phyloP scores from a whole-genome alignment of 2,888 invertebrate genomes.

The Leucophenga montana region DNA sequence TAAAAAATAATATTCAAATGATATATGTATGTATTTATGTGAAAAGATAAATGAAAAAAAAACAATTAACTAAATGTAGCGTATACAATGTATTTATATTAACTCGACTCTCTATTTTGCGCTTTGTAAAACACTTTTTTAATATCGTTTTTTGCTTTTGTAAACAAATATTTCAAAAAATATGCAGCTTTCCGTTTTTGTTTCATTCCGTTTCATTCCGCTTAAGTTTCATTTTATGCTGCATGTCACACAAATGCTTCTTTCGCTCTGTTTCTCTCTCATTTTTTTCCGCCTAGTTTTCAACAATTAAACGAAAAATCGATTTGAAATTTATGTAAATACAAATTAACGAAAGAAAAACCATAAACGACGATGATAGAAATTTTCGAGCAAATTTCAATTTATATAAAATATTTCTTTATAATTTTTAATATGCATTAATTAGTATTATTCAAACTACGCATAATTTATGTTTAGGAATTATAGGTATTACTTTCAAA shows the following conservation, averaged over 20 bases:
- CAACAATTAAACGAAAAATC: conserved; percentile 44
- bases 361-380: conserved; percentile 54
- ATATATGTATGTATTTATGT: conserved; percentile 38
- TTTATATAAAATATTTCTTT: conserved; percentile 19
- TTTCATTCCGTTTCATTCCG: background rate
- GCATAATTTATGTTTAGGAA: too few species aligned
- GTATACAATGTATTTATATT: background rate
- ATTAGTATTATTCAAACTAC: too few species aligned
- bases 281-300: background rate
- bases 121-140: conserved; percentile 14
- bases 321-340: conserved; percentile 26
- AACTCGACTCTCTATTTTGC: background rate
- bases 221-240: background rate
- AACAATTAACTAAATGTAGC: conserved; percentile 5
- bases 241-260: background rate
- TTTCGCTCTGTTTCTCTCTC: background rate
- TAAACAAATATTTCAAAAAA: too few species aligned
- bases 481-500: too few species aligned
- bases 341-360: conserved; percentile 9
- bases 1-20: conserved; percentile 23
- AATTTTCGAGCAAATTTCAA: conserved; percentile 51
- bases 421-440: too few species aligned
- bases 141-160: background rate
- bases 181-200: too few species aligned
- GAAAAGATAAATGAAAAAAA: too few species aligned